Conservation (phyloP, 1,140 invertebrate genomes). For the Drosophila bifasciata region DNA sequence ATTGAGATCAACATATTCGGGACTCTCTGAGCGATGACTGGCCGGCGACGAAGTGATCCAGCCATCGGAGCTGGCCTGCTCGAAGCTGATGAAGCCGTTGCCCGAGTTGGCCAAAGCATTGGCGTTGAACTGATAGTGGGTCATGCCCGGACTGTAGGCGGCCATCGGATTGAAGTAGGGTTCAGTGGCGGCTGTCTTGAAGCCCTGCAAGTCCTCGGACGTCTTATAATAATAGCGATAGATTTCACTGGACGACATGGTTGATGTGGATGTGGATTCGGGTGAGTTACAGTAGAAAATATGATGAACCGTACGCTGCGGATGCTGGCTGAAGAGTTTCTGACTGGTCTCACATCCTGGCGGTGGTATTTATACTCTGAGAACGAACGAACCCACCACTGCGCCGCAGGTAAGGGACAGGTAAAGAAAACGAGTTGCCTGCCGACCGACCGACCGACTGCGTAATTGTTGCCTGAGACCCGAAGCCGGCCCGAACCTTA, state of each 20-base stretch:
- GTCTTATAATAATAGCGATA: constrained; percentile 83
- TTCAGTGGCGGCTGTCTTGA: constrained; percentile 62
- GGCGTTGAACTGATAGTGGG: constrained; percentile 72
- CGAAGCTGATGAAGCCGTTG: constrained; percentile 78
- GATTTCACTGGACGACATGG: constrained; percentile 80
- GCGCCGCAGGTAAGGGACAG: constrained; percentile 49
- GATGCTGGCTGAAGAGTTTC: constrained; percentile 61
- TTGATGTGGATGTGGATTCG: neutral
- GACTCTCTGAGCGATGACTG: constrained; percentile 86
- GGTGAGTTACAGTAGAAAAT: constrained; percentile 3
- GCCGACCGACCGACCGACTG: neutral
- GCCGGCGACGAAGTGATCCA: constrained; percentile 87
- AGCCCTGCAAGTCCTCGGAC: constrained; percentile 79
- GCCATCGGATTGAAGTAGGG: constrained; percentile 81
- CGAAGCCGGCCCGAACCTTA: constrained; percentile 3
- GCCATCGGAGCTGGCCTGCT: constrained; percentile 85
- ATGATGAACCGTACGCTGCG: constrained; percentile 48
- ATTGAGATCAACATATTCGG: constrained; percentile 84
- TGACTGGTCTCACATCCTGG: constrained; percentile 56
- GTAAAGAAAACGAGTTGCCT: constrained; percentile 65
- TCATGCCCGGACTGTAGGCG: constrained; percentile 73
- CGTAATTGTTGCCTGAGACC: constrained; percentile 1
- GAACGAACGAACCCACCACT: constrained; percentile 50
- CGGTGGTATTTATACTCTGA: constrained; percentile 66
- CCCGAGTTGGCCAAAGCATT: constrained; percentile 61